A percentile compares a stretch with the other conserved stretches of the same genome.
Evolutionary conservation across 2,888 invertebrate species (phyloP).

Genomic region (Eupithecia subumbrata): DNA sequence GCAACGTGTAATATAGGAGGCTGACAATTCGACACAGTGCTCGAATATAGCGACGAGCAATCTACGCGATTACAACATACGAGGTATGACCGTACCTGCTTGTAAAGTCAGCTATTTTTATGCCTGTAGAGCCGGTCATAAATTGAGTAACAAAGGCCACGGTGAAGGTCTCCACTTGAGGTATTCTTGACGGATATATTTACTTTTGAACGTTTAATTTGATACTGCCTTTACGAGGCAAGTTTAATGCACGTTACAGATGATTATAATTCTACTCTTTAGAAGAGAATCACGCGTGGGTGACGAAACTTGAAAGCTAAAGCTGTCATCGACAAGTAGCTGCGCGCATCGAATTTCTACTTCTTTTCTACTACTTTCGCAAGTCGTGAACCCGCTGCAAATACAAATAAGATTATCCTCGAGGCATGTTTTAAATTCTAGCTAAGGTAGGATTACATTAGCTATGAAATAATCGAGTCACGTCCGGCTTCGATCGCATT

Average conservation of each 20-base stretch:
- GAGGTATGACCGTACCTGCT: neutral
- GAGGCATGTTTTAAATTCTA: constrained; percentile 61
- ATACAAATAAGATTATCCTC: constrained; percentile 55
- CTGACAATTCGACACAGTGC: constrained; percentile 65
- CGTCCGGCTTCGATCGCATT: constrained; percentile 48
- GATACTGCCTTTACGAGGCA: constrained; percentile 3
- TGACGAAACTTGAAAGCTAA: constrained; percentile 36
- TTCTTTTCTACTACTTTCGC: too few relatives aligned
- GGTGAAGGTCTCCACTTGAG: constrained; percentile 65
- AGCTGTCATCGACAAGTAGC: constrained; percentile 48
- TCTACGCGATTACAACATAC: constrained; percentile 55
- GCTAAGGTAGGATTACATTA: constrained; percentile 51
- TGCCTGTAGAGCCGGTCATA: constrained; percentile 48
- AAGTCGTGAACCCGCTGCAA: constrained; percentile 47
- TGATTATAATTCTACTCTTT: neutral
- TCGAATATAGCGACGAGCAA: constrained; percentile 60
- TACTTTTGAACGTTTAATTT: constrained; percentile 16
- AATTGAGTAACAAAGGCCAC: constrained; percentile 73
- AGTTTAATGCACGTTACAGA: neutral
- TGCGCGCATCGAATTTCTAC: constrained; percentile 47
- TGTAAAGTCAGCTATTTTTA: constrained; percentile 61
- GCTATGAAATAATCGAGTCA: constrained; percentile 51
- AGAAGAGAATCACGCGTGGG: constrained; percentile 33
- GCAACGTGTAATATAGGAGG: constrained; percentile 49
- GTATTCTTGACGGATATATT: constrained; percentile 23